phyloP scores from a whole-genome alignment of 2,113 vertebrate genomes.

The Nestor notabilis region DNA sequence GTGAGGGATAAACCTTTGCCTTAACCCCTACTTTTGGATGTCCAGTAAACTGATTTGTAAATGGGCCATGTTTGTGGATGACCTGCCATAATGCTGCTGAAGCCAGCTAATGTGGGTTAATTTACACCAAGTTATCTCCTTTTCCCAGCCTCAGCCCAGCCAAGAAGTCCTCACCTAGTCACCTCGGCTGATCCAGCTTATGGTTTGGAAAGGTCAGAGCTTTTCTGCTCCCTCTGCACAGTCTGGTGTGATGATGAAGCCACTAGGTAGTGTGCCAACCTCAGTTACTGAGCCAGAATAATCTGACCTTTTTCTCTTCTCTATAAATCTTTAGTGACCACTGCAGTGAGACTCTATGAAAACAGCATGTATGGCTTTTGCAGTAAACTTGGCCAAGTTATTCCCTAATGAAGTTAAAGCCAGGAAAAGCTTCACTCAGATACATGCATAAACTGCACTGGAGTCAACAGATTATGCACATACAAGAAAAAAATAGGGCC shows the following conservation, averaged over 20 bases:
- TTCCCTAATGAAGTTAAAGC: background rate
- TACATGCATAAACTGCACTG: background rate
- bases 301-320: background rate
- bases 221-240: background rate
- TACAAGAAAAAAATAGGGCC: background rate
- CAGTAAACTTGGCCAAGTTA: background rate
- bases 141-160: background rate
- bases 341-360: background rate
- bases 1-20: background rate
- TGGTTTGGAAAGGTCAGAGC: background rate
- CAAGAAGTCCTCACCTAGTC: background rate
- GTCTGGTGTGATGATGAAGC: background rate
- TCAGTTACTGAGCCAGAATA: background rate
- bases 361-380: background rate
- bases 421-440: background rate
- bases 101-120: background rate
- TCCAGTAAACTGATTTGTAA: background rate
- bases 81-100: background rate
- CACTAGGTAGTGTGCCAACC: background rate
- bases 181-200: fast-evolving
- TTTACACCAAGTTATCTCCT: background rate
- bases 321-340: background rate
- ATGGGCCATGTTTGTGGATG: background rate
- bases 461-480: background rate
- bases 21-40: background rate